Percentiles rank a stretch among this genome's conserved stretches.
Conservation (phyloP, 92 coral and sea anemone genomes). For the Meandrina meandrites region DNA sequence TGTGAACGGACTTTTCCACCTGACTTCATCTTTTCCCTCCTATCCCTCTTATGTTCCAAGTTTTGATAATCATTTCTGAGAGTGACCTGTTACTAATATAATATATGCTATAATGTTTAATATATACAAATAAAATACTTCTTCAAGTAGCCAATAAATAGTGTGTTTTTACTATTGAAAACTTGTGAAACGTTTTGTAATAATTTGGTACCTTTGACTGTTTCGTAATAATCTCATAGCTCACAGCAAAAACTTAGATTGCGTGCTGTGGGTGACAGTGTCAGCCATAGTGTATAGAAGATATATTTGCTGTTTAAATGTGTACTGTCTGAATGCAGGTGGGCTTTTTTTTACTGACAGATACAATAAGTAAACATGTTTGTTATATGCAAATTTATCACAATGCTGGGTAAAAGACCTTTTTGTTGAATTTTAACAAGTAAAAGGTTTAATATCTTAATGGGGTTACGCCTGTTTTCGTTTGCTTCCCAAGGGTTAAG, state of each 20-base stretch:
- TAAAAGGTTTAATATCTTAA: neutral
- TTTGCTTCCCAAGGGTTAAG: neutral
- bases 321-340: neutral
- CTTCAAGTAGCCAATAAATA: no score
- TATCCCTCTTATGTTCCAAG: no score
- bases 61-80: no score
- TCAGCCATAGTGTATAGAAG: neutral
- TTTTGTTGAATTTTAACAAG: neutral
- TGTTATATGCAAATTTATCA: neutral
- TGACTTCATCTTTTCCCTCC: no score
- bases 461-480: neutral
- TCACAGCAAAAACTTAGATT: neutral
- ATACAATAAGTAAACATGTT: neutral
- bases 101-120: no score
- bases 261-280: neutral
- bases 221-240: neutral
- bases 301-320: neutral
- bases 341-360: neutral
- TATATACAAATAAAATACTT: no score
- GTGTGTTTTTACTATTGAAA: no score
- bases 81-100: no score
- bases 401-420: neutral
- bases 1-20: no score
- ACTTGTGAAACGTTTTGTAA: no score
- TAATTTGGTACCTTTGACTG: neutral